Evolutionary conservation across 2,888 invertebrate genomes (phyloP).

Genomic region (Callimorpha dominula): DNA sequence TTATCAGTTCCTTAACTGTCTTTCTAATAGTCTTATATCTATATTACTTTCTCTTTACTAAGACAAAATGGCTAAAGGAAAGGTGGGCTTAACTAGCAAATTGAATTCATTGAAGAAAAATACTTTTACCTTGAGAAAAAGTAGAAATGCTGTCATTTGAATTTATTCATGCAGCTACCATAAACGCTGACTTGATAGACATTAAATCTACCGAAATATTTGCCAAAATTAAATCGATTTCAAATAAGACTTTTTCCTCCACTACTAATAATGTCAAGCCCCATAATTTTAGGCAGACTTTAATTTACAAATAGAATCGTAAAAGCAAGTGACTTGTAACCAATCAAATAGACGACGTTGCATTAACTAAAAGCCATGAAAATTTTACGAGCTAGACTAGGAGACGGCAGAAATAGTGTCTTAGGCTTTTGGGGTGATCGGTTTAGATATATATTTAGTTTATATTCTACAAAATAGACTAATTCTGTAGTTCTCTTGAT

Average conservation of each 20-base stretch:
- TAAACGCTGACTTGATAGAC: neutral
- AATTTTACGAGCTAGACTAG: constrained; percentile 47
- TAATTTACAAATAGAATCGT: constrained; percentile 50
- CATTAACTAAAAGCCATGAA: constrained; percentile 46
- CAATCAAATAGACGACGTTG: constrained; percentile 50
- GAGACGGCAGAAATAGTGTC: constrained; percentile 43
- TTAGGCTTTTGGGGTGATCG: constrained; percentile 15
- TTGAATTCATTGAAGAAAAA: neutral
- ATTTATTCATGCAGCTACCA: neutral
- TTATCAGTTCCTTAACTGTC: no score
- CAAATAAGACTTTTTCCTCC: neutral
- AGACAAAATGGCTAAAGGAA: no score
- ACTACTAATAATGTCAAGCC: constrained; percentile 26
- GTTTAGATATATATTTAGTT: constrained; percentile 11
- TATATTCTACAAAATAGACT: neutral
- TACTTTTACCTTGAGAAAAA: neutral
- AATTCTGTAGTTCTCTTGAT: neutral
- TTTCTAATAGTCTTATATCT: no score
- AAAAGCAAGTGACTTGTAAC: constrained; percentile 48
- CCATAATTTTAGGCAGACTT: constrained; percentile 49
- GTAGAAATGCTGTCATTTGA: neutral
- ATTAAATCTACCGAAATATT: neutral
- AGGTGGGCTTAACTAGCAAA: neutral
- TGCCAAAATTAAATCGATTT: neutral
- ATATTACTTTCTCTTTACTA: no score